phyloP scores from a whole-genome alignment of 2,888 invertebrate genomes.

The Lymantria monacha region DNA sequence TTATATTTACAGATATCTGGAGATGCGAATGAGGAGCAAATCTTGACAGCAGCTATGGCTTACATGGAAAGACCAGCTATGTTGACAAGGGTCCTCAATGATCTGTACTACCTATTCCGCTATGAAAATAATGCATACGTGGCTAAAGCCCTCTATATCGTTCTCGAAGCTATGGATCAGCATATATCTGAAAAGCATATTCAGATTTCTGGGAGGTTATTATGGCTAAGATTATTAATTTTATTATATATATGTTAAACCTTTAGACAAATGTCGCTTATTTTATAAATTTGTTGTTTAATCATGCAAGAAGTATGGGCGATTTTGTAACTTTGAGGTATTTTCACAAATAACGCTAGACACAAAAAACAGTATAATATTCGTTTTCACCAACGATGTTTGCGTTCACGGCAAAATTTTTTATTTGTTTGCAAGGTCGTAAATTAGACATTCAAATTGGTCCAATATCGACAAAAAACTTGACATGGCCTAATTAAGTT shows the following conservation, averaged over 20 bases:
- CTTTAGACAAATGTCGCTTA: neutral
- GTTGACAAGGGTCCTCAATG: slow-evolving; percentile 92
- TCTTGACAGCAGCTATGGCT: slow-evolving; percentile 90
- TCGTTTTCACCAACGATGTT: too few relatives aligned
- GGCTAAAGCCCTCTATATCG: slow-evolving; percentile 88
- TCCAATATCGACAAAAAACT: too few relatives aligned
- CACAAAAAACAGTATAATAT: too few relatives aligned
- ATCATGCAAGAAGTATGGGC: too few relatives aligned
- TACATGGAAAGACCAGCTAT: slow-evolving; percentile 94
- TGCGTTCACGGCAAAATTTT: too few relatives aligned
- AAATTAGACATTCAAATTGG: too few relatives aligned
- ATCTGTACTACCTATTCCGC: slow-evolving; percentile 93
- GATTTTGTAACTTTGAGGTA: too few relatives aligned
- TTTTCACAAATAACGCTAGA: too few relatives aligned
- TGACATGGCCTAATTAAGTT: too few relatives aligned
- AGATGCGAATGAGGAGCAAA: slow-evolving; percentile 94
- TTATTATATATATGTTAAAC: neutral
- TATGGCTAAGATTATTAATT: neutral
- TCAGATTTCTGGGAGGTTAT: slow-evolving; percentile 94
- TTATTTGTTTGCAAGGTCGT: too few relatives aligned
- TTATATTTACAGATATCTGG: slow-evolving; percentile 87
- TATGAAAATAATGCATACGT: slow-evolving; percentile 90
- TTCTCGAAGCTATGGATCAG: slow-evolving; percentile 94
- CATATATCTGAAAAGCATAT: slow-evolving; percentile 94
- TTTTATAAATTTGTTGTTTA: neutral